Evolutionary conservation across 2,888 invertebrate genomes (phyloP), one percentile per base, ranked within the genome.

Genomic region (Saturnia japonica): DNA sequence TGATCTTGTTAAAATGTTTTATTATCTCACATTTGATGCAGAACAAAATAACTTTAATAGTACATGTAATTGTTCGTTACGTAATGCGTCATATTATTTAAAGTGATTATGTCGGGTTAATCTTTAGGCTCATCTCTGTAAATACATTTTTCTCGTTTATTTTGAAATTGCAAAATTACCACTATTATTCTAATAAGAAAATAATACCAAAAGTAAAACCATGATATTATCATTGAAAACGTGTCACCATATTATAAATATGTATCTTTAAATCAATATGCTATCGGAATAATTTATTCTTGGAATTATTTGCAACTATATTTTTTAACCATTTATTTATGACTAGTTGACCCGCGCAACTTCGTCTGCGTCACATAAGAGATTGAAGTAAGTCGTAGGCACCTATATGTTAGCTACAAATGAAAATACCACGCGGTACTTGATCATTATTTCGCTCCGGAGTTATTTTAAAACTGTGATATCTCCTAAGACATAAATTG

Each of bases 1-100:
- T 87, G 81, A 80, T 79, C 82, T 80, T 72, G 79, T 82, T 77
- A 79, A 80, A 80, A 47, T 81, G 72, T 75, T 77, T 80, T 74
- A 79, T 76, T 77, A 74, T 75, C 74, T 75, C 34, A 72, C 73
- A 75, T 76, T 80, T 82, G 74, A 76, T 77, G 73, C 25, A 54
- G 34, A 60, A 40, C 47, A 71, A 68, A 71, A 68, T 72, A 73
- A 40, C 40, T 22, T 54, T 54, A 66, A 68, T 25, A 71, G 14
- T 34, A 45, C 40, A 54, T 68, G 57, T 70, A 60, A 60, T 70
- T 70, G 40, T 25, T 54, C 25, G 70, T 70, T 70, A 54, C 40
- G 43, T 67, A 70, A 57, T 7, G 54, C n/a, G 34, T 22, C 64
- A 40, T 70, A 54, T 67, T 70, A 67, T 70, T 70, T 54, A 42